phyloP scores from a whole-genome alignment of 1,140 invertebrate species.

The Lepidotrigona ventralis region DNA sequence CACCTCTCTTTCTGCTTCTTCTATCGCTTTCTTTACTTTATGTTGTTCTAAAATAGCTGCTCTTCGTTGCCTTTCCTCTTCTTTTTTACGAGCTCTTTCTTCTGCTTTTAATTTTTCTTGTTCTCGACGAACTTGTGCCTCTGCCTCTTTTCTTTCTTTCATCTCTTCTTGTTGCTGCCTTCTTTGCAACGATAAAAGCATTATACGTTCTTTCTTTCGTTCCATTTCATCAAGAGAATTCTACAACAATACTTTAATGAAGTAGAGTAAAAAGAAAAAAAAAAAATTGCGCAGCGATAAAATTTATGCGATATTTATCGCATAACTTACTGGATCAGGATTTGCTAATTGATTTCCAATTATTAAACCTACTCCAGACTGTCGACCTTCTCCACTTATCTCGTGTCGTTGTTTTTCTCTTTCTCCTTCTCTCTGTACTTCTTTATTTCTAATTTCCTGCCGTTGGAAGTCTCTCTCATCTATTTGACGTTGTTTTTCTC shows the following conservation, averaged over 20 bases:
- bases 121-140: slow-evolving; percentile 88
- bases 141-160: slow-evolving; percentile 90
- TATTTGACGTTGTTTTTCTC: slow-evolving; percentile 75
- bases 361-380: slow-evolving; percentile 83
- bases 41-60: slow-evolving; percentile 96
- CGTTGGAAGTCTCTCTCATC: slow-evolving; percentile 75
- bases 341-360: slow-evolving; percentile 85
- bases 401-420: slow-evolving; percentile 73
- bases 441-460: slow-evolving; percentile 71
- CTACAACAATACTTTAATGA: slow-evolving; percentile 76
- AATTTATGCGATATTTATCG: neutral
- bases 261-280: neutral
- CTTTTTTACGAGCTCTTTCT: slow-evolving; percentile 91
- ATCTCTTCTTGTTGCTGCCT: slow-evolving; percentile 94
- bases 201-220: slow-evolving; percentile 92
- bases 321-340: slow-evolving; percentile 84
- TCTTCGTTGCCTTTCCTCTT: slow-evolving; percentile 92
- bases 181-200: slow-evolving; percentile 91
- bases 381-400: slow-evolving; percentile 58
- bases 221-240: slow-evolving; percentile 93
- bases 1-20: slow-evolving; percentile 94
- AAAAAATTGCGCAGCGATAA: slow-evolving; percentile 3
- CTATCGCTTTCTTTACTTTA: slow-evolving; percentile 95
- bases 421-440: slow-evolving; percentile 74
- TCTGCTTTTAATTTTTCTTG: slow-evolving; percentile 92